phyloP scores from a whole-genome alignment of 1,140 invertebrate genomes.

The Portunus trituberculatus region DNA sequence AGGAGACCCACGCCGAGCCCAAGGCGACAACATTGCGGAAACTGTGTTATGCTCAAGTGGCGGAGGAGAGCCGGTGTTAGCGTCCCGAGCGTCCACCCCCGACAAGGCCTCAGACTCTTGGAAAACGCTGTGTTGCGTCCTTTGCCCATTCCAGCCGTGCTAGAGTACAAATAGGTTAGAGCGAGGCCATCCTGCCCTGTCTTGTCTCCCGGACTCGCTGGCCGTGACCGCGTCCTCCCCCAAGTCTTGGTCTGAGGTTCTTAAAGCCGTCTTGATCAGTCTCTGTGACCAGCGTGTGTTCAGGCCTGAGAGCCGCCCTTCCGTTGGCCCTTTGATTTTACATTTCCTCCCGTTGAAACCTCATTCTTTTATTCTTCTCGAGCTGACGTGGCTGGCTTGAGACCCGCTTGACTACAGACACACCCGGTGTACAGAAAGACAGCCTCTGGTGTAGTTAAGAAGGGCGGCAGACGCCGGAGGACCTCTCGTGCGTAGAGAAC shows the following conservation, averaged over 20 bases:
- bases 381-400: conserved; percentile 59
- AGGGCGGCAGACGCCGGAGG: conserved; percentile 68
- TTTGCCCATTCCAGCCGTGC: conserved; percentile 76
- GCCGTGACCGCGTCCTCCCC: conserved; percentile 68
- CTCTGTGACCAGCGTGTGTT: conserved; percentile 48
- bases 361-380: background rate
- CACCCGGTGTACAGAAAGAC: conserved; percentile 71
- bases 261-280: conserved; percentile 64
- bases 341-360: conserved; percentile 29
- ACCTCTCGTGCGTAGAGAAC: conserved; percentile 73
- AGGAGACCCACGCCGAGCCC: background rate
- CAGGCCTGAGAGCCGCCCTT: conserved; percentile 53
- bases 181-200: conserved; percentile 74
- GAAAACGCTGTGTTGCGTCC: conserved; percentile 71
- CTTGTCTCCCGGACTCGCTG: conserved; percentile 71
- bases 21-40: conserved; percentile 3
- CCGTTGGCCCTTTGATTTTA: conserved; percentile 35
- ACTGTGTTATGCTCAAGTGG: conserved; percentile 68
- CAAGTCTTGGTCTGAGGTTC: conserved; percentile 51
- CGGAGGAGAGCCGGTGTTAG: conserved; percentile 62
- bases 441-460: conserved; percentile 68
- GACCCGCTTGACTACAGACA: conserved; percentile 60
- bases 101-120: conserved; percentile 64
- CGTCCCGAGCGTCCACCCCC: conserved; percentile 55
- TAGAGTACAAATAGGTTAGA: conserved; percentile 77